Conservation (phyloP, 2,797 vertebrate genomes). For the Bucorvus abyssinicus region DNA sequence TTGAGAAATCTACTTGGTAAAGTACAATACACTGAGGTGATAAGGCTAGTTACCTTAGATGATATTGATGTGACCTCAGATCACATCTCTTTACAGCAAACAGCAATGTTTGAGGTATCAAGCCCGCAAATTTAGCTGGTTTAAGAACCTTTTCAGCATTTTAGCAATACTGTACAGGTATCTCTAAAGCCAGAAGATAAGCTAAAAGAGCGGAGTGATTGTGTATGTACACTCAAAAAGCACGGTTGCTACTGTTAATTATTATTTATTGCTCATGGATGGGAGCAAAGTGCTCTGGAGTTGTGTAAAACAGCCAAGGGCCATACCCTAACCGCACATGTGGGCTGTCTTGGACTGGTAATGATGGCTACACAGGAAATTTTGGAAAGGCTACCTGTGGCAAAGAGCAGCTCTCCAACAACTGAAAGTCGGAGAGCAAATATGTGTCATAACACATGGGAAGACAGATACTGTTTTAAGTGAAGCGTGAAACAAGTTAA, state of each 20-base stretch:
- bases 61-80: neutral
- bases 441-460: neutral
- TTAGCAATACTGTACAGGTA: neutral
- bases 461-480: neutral
- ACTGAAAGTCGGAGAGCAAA: neutral
- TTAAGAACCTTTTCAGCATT: neutral
- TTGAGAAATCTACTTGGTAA: neutral
- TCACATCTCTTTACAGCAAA: neutral
- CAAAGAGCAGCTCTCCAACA: neutral
- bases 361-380: neutral
- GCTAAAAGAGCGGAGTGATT: neutral
- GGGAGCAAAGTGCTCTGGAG: slow-evolving; percentile 13
- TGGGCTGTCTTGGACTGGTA: neutral
- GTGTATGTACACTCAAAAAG: neutral
- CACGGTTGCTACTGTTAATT: neutral
- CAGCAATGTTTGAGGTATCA: neutral
- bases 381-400: neutral
- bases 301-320: neutral
- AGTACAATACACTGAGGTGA: neutral
- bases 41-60: neutral
- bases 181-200: neutral
- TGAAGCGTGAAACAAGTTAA: neutral
- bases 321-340: neutral
- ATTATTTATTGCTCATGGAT: neutral
- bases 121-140: neutral